Evolutionary conservation across 2,113 vertebrate genomes (phyloP).

Genomic region (Periophthalmodon schlosseri): DNA sequence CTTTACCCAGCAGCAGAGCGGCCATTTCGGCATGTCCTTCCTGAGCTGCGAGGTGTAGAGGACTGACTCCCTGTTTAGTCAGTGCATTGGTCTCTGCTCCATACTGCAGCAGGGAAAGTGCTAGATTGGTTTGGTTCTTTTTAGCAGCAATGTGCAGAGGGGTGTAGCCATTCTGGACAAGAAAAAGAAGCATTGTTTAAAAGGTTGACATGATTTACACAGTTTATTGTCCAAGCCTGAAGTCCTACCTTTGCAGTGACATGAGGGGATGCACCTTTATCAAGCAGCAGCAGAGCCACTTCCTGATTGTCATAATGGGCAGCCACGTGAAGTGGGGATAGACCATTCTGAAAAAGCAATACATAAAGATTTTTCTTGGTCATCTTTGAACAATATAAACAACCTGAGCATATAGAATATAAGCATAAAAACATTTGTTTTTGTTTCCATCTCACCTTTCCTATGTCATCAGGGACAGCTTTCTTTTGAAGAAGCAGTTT

Average conservation of each 20-base stretch:
- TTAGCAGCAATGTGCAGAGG: constrained; percentile 96
- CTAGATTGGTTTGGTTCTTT: constrained; percentile 94
- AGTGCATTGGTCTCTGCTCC: constrained; percentile 89
- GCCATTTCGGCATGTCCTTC: constrained; percentile 93
- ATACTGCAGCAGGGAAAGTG: constrained; percentile 84
- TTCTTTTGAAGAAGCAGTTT: constrained; percentile 91
- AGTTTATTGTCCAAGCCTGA: neutral
- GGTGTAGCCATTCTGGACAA: constrained; percentile 90
- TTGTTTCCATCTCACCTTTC: constrained; percentile 81
- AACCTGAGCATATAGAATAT: neutral
- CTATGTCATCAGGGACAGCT: constrained; percentile 86
- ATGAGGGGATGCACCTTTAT: constrained; percentile 94
- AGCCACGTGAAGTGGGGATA: constrained; percentile 97
- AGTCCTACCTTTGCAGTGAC: constrained; percentile 88
- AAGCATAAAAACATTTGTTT: neutral
- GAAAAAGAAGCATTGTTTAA: neutral
- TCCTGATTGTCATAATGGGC: constrained; percentile 98
- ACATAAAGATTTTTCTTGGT: neutral
- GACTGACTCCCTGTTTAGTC: constrained; percentile 93
- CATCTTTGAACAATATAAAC: neutral
- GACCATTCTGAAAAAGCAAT: constrained; percentile 83
- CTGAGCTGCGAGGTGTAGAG: constrained; percentile 91
- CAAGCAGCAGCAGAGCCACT: constrained; percentile 93
- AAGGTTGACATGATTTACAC: neutral
- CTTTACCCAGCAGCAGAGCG: constrained; percentile 86